Base-by-base conservation (phyloP, 2,113 vertebrate genomes). In the Phyllopteryx taeniolatus region DNA sequence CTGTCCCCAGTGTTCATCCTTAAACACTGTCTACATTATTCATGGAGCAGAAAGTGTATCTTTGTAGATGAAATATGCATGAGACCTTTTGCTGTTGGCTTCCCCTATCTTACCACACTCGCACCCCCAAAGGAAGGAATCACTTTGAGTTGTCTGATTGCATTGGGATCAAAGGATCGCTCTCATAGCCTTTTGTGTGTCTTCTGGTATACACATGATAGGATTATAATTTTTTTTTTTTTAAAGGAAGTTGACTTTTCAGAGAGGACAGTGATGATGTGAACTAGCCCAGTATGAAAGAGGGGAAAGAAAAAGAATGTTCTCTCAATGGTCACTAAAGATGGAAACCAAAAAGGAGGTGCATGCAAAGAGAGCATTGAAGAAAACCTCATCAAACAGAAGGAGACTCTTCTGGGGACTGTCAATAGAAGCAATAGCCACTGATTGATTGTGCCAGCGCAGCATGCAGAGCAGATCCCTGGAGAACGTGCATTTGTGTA, bases 381-480 rank as follows among this genome's bases (percentile, higher is more conserved):
- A 39, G 33, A 35, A 60, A 80, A 68, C 73, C 86, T 85, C 78
- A 91, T 87, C 84, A 85, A 79, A 81, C 81, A 80, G 77, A 83
- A 80, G 81, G 84, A 76, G 84, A 77, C 70, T 89, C 81, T 82
- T 78, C 82, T 83, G 83, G 71, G 61, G 46, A 42, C 80, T 90
- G 90, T 90, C 91, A 92, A 92, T 93, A 86, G 72, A 90, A 72
- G 86, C 86, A 90, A 91, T 92, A 90, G 86, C 76, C 63, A 51
- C 81, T 93, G 91, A 93, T 92, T 92, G 90, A 93, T 92, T 88
- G 86, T 90, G 80, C 84, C 82, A 80, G 74, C 80, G 80, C 89
- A 83, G 87, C 83, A 79, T 83, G 75, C 68, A 10, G 83, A 72
- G 79, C 49, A 53, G 62, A 59, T 88, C 85, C 81, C 85, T 70